phyloP scores from a whole-genome alignment of 2,797 vertebrate genomes.

The Synaphobranchus kaupii region DNA sequence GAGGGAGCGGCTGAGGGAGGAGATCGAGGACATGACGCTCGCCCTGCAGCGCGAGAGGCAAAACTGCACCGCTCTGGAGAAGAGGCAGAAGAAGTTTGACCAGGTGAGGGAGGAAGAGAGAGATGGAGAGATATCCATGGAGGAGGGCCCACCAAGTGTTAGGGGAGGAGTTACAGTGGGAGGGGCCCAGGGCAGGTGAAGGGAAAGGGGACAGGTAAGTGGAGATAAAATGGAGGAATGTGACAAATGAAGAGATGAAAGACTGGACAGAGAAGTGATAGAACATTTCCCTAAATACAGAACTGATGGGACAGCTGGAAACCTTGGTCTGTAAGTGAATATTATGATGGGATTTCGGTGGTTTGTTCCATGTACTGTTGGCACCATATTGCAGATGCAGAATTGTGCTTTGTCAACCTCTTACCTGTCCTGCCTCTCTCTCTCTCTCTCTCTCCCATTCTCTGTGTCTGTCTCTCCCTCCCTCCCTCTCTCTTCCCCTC shows the following conservation, averaged over 20 bases:
- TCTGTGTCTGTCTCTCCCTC: too few species aligned
- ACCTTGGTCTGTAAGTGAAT: neutral
- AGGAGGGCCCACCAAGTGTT: neutral
- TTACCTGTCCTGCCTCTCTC: neutral
- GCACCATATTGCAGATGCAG: too few species aligned
- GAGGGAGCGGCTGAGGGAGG: conserved; percentile 83
- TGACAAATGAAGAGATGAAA: neutral
- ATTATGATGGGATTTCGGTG: neutral
- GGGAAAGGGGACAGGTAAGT: neutral
- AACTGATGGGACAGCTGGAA: neutral
- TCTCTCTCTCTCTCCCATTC: neutral
- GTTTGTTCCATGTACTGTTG: neutral
- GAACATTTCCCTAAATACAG: neutral
- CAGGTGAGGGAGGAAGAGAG: conserved; percentile 70
- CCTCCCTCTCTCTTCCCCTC: neutral
- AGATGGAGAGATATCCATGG: neutral
- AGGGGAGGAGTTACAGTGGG: neutral
- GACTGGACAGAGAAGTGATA: neutral
- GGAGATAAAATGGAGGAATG: neutral
- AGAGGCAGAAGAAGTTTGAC: conserved; percentile 93
- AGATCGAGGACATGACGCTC: conserved; percentile 85
- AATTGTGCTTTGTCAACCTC: neutral
- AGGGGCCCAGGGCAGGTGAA: neutral
- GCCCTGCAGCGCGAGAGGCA: conserved; percentile 87
- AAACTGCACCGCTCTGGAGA: conserved; percentile 83